These are phyloP conservation scores for Scyliorhinus canicula DNA, from an alignment of 2,797 vertebrate genomes.

Conservation along the genomic window DNA sequence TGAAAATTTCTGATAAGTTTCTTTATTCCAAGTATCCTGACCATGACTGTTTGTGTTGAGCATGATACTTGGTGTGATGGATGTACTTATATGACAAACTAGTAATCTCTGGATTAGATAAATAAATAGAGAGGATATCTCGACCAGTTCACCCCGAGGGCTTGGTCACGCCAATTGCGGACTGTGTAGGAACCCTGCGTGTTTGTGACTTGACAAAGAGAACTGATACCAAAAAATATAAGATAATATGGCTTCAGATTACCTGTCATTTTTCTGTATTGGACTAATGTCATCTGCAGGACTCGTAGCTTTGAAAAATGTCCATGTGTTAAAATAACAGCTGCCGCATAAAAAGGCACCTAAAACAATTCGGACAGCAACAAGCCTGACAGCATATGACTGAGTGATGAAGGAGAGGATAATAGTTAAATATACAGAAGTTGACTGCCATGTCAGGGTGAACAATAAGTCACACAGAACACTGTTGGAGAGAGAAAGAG, in stretches of 20 bases:
- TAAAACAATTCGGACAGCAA: conserved; percentile 49
- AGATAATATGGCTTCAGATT: conserved; percentile 49
- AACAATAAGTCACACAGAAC: conserved; percentile 23
- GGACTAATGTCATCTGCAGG: conserved; percentile 46
- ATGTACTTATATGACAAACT: conserved; percentile 21
- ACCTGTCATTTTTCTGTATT: conserved; percentile 42
- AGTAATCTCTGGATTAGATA: conserved; percentile 31
- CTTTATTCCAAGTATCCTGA: not conserved
- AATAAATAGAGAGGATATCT: conserved; percentile 29
- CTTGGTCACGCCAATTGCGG: conserved; percentile 31
- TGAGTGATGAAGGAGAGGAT: conserved; percentile 43
- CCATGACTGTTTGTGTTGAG: not conserved
- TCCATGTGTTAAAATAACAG: conserved; percentile 50
- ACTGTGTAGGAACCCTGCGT: not conserved
- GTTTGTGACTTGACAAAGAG: conserved; percentile 29
- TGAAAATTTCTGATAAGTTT: not conserved
- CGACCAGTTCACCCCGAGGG: not conserved
- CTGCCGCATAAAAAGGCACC: conserved; percentile 42
- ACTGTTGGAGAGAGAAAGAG: not conserved
- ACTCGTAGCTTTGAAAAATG: conserved; percentile 50
- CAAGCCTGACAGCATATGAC: conserved; percentile 38
- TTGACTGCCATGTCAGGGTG: conserved; percentile 21
- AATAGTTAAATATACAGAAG: conserved; percentile 39
- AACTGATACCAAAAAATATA: conserved; percentile 41
- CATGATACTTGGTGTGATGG: not conserved